phyloP scores from a whole-genome alignment of 2,888 invertebrate genomes.

The Yponomeuta evonymella region DNA sequence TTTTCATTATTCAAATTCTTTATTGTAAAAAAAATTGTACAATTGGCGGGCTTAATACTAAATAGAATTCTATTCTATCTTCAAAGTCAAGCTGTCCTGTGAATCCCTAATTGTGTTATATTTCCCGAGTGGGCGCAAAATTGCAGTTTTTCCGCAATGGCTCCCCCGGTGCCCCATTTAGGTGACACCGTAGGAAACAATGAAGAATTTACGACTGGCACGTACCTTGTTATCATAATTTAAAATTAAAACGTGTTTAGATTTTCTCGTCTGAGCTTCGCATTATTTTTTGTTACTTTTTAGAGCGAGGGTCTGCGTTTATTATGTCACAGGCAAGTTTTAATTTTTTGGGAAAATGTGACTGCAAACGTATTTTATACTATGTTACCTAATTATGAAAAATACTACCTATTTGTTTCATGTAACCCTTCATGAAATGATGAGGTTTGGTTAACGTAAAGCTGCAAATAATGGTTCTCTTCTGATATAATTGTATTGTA shows the following conservation, averaged over 20 bases:
- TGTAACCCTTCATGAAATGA: not conserved
- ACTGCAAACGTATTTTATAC: not conserved
- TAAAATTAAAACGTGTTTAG: constrained; percentile 47
- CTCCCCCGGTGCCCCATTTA: constrained; percentile 43
- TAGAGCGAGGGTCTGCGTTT: not conserved
- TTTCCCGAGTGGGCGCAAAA: constrained; percentile 33
- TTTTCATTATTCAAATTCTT: no score
- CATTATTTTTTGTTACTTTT: not conserved
- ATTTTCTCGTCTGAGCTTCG: constrained; percentile 25
- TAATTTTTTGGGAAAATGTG: not conserved
- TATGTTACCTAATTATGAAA: not conserved
- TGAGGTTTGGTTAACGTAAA: not conserved
- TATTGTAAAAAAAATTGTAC: no score
- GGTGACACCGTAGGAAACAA: constrained; percentile 52
- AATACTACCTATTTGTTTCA: not conserved
- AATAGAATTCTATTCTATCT: not conserved
- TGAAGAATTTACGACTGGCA: constrained; percentile 49
- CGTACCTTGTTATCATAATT: constrained; percentile 52
- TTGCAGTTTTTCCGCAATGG: constrained; percentile 37
- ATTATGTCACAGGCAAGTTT: not conserved
- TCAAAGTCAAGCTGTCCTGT: not conserved
- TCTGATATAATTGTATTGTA: not conserved
- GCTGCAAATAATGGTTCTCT: not conserved
- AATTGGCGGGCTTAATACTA: no score
- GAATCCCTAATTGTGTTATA: constrained; percentile 45